Evolutionary conservation across 1,140 invertebrate genomes (phyloP), one percentile per base, ranked within the genome.

Genomic region (Calephelis nemesis): DNA sequence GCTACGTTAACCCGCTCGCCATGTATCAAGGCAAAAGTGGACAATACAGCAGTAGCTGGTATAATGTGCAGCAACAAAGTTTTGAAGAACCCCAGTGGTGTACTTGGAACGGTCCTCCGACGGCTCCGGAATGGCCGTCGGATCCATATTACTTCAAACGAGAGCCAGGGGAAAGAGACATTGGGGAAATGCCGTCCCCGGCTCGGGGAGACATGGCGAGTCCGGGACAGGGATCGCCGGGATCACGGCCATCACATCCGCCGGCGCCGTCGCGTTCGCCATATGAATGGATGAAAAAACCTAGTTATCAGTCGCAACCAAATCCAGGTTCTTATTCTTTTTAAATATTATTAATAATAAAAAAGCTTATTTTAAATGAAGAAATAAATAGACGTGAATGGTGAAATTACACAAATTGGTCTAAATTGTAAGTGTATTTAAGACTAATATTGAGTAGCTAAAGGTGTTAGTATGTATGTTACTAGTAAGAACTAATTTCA

Each of bases 201-300:
- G 95, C 94, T 58, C 93, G 93, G 1, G 95, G 94, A 73, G 95
- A 95, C 72, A 88, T 95, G 73, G 95, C 94, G 47, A 95, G 94
- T 80, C 95, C 95, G 0, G 93, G 94, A 12, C 93, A 92, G 69
- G 91, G 91, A 19, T 91, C 89, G 6, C 88, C 83, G 2, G 91
- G 88, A 5, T 90, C 92, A 7, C 71, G 90, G 62, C 88, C 91
- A 0, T 90, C 92, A 30, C 92, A 93, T 71, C 81, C 85, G 79
- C 96, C 96, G 12, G 92, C 94, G 7, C 94, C 95, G 3, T 94
- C 94, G 12, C 92, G 96, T 12, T 96, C 95, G 64, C 97, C 96
- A 0, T 97, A 95, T 82, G 96, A 97, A 73, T 98, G 97, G 97
- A 97, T 98, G 94, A 97, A 96, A 83, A 97, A 96, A 84, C 95